Conservation (phyloP, 2,888 invertebrate genomes). For the Anoplius nigerrimus region DNA sequence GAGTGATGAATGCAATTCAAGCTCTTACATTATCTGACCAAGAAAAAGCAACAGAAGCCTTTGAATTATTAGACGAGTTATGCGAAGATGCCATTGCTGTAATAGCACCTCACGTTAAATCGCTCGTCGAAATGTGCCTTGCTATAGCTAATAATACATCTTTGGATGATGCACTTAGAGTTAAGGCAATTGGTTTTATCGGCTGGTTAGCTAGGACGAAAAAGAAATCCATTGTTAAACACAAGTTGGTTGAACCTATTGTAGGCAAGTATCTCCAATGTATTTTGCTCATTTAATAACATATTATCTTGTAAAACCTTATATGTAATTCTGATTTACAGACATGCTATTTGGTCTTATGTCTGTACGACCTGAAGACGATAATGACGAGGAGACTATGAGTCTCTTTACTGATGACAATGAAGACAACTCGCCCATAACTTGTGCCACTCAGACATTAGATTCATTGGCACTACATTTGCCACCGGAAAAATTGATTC, state of each 20-base stretch:
- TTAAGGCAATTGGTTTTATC: conserved; percentile 82
- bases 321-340: conserved; percentile 61
- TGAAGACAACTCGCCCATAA: conserved; percentile 80
- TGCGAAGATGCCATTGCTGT: conserved; percentile 80
- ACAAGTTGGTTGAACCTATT: conserved; percentile 82
- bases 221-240: conserved; percentile 84
- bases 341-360: conserved; percentile 82
- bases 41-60: conserved; percentile 79
- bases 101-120: conserved; percentile 80
- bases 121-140: conserved; percentile 82
- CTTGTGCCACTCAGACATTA: conserved; percentile 84
- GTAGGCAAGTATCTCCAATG: conserved; percentile 55
- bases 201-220: conserved; percentile 82
- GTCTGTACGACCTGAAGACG: conserved; percentile 80
- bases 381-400: conserved; percentile 81
- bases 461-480: conserved; percentile 85
- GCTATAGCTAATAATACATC: conserved; percentile 78
- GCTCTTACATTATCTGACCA: conserved; percentile 78
- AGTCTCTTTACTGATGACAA: conserved; percentile 75
- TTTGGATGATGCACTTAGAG: conserved; percentile 80
- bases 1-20: conserved; percentile 80
- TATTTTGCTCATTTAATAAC: not conserved
- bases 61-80: conserved; percentile 82
- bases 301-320: not conserved
- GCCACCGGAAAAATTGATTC: conserved; percentile 86